Evolutionary conservation across 53 echinoderm and acorn worm genomes (phyloP), one percentile per base, ranked within the genome.

Genomic region (Henricia sp.): DNA sequence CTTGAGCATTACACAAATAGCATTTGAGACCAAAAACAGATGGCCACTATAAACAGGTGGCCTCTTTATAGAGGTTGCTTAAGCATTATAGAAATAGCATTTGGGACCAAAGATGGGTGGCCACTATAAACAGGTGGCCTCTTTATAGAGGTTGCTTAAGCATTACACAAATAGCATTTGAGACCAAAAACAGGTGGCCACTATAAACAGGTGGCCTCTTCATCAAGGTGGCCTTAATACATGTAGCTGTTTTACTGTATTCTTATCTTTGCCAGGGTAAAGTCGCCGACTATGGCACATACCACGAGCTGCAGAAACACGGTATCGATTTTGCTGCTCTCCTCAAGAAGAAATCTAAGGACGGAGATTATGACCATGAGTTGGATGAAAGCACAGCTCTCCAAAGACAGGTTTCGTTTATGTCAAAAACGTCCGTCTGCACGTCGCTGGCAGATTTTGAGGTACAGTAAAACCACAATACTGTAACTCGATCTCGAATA

Each of bases 291-390:
- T 86, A 77, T 32, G 97, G 97, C 0, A 94, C 90, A 3, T 91
- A 85, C 63, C 67, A 88, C 5, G 94, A 94, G 50, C 83, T 97
- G 1, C 90, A 97, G 63, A 84, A 69, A 16, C 88, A 84, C 2
- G 97, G 97, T 3, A 70, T 97, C 1, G 97, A 97, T 39, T 97
- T 94, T 90, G 90, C 97, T 2, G 54, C 92, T 3, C 84, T 94
- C 33, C 82, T 97, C 14, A 94, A 90, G 74, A 90, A 91, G 50
- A 64, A 65, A 42, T 82, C 83, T 6, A 6, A 76, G 65, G 77
- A 76, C 1, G 84, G 89, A 19, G 83, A 82, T 11, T 66, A 82
- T 21, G 67, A 84, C 17, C 43, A 25, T 0, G 52, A 72, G 13
- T 52, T 27, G 1, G 41, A 44, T 16, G 64, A 30, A 14, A 1